Evolutionary conservation across 2,113 vertebrate species (phyloP), one percentile per base, ranked within the genome.

Genomic region (Astatoreochromis straeleni): DNA sequence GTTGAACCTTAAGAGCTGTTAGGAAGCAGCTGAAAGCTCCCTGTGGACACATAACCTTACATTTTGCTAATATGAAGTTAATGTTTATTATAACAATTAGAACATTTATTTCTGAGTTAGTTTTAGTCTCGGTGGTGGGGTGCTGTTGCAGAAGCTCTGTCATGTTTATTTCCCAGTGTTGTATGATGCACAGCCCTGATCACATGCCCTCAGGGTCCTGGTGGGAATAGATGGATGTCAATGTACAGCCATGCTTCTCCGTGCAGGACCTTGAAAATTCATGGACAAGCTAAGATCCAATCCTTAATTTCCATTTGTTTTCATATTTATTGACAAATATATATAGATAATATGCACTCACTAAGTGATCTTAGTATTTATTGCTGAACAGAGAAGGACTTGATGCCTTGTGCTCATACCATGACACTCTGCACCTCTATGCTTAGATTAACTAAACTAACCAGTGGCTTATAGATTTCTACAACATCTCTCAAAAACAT

Each of bases 191-290:
- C 29, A 63, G 58, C 58, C 16, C 16, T 63, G 1, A 63, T 63
- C 58, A 63, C 58, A 63, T 63, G 6, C 19, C 31, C 9, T 63
- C 9, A 63, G 16, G 29, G 58, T 35, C 31, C 58, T 63, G 29
- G 4, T 63, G 58, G 6, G 31, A 35, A 35, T 63, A 1, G 65
- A 42, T 24, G 7, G 13, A 16, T 24, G n/a, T 42, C 8, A 70
- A 16, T 70, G 1, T 42, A 26, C 38, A 9, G 21, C 7, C 12
- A 16, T 6, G n/a, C 38, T 42, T 70, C 5, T 70, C 38, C 13
- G 16, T 16, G 38, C 5, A 42, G 0, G 65, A 24, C n/a, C 1
- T 42, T 70, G n/a, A 42, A 70, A 42, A 14, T 14, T 6, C 35
- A 70, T 42, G 38, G 38, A 45, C 0, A 70, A 26, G 38, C 38